Conservation (phyloP, 2,888 invertebrate genomes). For the Liopterus haemorrhoidalis region DNA sequence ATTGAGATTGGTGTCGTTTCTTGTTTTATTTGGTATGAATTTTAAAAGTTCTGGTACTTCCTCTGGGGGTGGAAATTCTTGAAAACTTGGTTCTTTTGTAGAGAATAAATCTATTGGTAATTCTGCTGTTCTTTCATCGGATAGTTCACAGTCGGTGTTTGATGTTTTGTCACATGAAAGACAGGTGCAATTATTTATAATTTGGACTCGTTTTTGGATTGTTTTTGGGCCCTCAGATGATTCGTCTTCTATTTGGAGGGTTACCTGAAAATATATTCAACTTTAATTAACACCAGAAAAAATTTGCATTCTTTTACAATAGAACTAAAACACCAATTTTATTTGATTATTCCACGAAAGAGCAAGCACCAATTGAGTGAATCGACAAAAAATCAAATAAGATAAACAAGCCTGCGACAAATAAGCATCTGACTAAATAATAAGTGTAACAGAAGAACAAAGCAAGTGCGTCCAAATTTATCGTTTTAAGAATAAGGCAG, state of each 20-base stretch:
- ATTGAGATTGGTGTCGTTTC: conserved; percentile 15
- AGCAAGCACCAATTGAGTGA: too few relatives aligned
- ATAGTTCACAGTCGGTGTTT: conserved; percentile 45
- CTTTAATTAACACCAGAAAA: background rate
- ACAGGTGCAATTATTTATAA: conserved; percentile 62
- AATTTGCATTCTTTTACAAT: background rate
- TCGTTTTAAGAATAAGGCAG: too few relatives aligned
- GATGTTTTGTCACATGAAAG: conserved; percentile 53
- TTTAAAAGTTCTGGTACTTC: conserved; percentile 39
- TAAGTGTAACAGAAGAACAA: too few relatives aligned
- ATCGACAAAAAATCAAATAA: too few relatives aligned
- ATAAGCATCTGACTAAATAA: background rate
- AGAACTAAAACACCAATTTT: conserved; percentile 7
- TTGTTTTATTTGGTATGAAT: conserved; percentile 23
- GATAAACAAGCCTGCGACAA: background rate
- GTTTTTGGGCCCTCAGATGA: conserved; percentile 49
- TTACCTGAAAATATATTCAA: conserved; percentile 47
- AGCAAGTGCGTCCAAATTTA: too few relatives aligned
- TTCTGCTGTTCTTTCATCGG: conserved; percentile 47
- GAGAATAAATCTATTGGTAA: conserved; percentile 41
- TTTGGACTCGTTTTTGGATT: conserved; percentile 57
- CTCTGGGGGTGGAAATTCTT: conserved; percentile 25
- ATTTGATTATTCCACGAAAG: background rate
- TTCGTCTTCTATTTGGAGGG: conserved; percentile 51
- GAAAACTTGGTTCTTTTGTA: conserved; percentile 19